These are phyloP conservation scores for Todiramphus saurophagus DNA, from an alignment of 2,113 vertebrate species.

Conservation along the genomic window DNA sequence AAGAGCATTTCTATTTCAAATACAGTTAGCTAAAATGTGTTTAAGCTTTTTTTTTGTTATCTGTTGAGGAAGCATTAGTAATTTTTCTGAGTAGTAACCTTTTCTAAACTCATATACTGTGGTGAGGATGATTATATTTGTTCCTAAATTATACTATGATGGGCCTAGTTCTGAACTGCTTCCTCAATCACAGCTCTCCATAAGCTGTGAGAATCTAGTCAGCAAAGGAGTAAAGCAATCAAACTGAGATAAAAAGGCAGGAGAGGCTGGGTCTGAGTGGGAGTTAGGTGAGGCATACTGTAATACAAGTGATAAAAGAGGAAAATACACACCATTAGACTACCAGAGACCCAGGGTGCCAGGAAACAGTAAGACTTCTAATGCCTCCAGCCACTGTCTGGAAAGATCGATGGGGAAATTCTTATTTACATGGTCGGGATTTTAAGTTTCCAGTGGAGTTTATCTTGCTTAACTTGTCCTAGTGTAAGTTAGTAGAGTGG, in stretches of 20 bases:
- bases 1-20: background rate
- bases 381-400: no score
- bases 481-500: background rate
- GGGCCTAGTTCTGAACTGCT: background rate
- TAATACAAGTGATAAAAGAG: background rate
- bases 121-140: background rate
- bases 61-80: background rate
- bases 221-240: constrained; percentile 16
- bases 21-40: background rate
- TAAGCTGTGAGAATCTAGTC: background rate
- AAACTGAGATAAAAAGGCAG: background rate
- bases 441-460: background rate
- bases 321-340: background rate
- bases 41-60: background rate
- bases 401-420: background rate
- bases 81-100: background rate
- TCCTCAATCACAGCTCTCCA: background rate
- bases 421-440: background rate
- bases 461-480: background rate
- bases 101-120: background rate
- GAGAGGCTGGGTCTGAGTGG: background rate
- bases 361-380: background rate
- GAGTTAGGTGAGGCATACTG: background rate
- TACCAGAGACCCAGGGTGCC: background rate
- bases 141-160: background rate